These are phyloP conservation scores for Kuschelorhynchus macadamiae DNA, from an alignment of 2,888 invertebrate species.

Conservation along the genomic window DNA sequence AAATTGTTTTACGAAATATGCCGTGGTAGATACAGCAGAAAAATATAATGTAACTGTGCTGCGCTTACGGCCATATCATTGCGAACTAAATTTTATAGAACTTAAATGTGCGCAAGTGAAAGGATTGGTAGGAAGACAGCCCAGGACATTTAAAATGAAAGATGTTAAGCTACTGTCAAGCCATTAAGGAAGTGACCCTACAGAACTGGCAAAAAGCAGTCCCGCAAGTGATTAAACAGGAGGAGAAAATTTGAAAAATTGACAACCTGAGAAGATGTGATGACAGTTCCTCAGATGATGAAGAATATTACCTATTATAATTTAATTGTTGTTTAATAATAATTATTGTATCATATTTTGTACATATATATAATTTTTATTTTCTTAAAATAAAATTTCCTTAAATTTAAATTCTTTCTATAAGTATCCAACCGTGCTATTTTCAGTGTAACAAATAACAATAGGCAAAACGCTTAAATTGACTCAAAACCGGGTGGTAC, in stretches of 20 bases:
- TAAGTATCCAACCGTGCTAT: not conserved
- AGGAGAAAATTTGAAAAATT: not conserved
- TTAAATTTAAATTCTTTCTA: conserved; percentile 1
- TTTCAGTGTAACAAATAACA: not conserved
- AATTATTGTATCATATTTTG: not conserved
- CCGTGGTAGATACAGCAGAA: not conserved
- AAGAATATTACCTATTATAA: not conserved
- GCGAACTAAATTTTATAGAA: conserved; percentile 57
- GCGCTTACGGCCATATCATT: conserved; percentile 57
- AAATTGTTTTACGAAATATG: not conserved
- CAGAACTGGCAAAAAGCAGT: not conserved
- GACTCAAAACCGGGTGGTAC: not conserved
- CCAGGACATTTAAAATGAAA: conserved; percentile 33
- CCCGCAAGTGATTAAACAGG: not conserved
- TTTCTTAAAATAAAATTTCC: not conserved
- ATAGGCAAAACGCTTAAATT: not conserved
- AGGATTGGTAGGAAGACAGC: conserved; percentile 54
- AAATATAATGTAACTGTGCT: conserved; percentile 35
- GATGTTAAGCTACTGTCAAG: conserved; percentile 26
- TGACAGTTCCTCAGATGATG: not conserved
- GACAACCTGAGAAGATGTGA: not conserved
- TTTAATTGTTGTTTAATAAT: not conserved
- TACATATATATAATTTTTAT: not conserved
- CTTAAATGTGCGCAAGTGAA: conserved; percentile 47
- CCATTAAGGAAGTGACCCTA: conserved; percentile 3